A percentile compares a stretch with the other conserved stretches of the same genome.
Evolutionary conservation across 2,797 vertebrate genomes (phyloP).

Genomic region (Cirrhinus molitorella): DNA sequence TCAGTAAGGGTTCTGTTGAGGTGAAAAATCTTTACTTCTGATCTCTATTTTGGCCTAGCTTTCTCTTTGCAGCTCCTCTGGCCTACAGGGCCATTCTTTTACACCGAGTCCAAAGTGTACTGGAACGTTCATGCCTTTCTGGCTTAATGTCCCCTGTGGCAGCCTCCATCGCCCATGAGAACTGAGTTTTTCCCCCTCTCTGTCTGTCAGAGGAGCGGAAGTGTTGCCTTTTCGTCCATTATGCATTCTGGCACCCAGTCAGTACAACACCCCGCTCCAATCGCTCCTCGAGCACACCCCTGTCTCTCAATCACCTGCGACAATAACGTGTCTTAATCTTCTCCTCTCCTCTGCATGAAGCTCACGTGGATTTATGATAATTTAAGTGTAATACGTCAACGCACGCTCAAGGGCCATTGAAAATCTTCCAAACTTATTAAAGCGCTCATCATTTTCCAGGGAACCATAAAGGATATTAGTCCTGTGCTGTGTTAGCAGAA

Average conservation of each 20-base stretch:
- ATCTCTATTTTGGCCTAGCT: conserved; percentile 60
- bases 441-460: conserved; percentile 30
- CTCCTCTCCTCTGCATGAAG: conserved; percentile 7
- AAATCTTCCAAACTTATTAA: conserved; percentile 39
- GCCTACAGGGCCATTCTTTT: conserved; percentile 69
- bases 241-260: conserved; percentile 70
- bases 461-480: conserved; percentile 42
- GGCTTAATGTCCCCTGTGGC: conserved; percentile 78
- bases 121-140: conserved; percentile 72
- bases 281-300: conserved; percentile 28
- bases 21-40: conserved; percentile 47
- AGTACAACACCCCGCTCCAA: conserved; percentile 55
- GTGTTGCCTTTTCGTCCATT: conserved; percentile 69
- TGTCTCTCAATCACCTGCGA: conserved; percentile 1
- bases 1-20: neutral
- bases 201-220: conserved; percentile 48
- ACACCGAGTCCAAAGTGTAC: conserved; percentile 70
- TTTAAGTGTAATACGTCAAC: conserved; percentile 30
- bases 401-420: conserved; percentile 21
- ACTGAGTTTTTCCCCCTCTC: conserved; percentile 9
- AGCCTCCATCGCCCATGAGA: conserved; percentile 42
- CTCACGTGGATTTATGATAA: conserved; percentile 21
- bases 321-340: conserved; percentile 28
- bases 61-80: conserved; percentile 60
- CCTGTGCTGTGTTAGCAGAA: conserved; percentile 36